Evolutionary conservation across 2,888 invertebrate genomes (phyloP), one percentile per base, ranked within the genome.

Genomic region (Opisthograptis luteolata): DNA sequence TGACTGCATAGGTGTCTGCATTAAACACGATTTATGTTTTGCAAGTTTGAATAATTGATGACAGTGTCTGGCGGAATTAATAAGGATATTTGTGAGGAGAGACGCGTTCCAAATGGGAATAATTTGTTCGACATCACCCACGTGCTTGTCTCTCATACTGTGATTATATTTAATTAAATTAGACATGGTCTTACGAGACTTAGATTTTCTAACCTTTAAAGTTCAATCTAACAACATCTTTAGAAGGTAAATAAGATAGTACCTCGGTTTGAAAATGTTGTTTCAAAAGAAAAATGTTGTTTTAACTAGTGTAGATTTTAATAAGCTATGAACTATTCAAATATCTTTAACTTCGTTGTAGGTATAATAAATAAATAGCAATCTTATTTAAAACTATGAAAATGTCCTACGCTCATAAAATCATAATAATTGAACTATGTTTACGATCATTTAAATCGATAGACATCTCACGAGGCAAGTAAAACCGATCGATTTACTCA

Each of bases 21-120:
- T 31, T 41, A 42, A 60, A 52, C 57, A 61, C 68, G 73, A 73
- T 68, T 70, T 71, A 73, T 71, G 55, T 53, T 27, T 35, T 20
- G 40, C 32, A 37, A n/a, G 9, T 25, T 31, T 52, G 55, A 55
- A 58, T 55, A 58, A 58, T 55, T 58, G 49, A 55, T 47, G 55
- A 52, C 46, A 13, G 9, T 10, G 45, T 58, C 34, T 46, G 36
- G 36, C 41, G 19, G 30, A 47, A 45, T 28, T 25, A 25, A 27
- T 15, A 41, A 36, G 30, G 13, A 32, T 28, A 31, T 32, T 17
- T 34, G 8, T 42, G 8, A 19, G n/a, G 15, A 13, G 15, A 20
- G 13, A 24, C 4, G 2, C 25, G 24, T 24, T 24, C 7, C 20
- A 4, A 22, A n/a, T 22, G n/a, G n/a, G 1, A n/a, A 35, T n/a